phyloP scores from a whole-genome alignment of 2,113 vertebrate genomes.

The Azemiops feae region DNA sequence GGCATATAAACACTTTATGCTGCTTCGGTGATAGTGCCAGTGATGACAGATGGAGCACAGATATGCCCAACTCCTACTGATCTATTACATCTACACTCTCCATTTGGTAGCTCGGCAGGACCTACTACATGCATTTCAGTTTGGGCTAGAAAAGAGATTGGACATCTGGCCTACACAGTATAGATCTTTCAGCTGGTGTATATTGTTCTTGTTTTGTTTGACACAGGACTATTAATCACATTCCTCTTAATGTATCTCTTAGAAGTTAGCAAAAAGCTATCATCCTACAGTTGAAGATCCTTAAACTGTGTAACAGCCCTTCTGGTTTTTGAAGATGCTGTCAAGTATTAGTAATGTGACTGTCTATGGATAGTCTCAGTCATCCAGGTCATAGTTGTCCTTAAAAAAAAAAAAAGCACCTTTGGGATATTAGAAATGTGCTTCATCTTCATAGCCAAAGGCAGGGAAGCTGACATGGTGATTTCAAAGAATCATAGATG shows the following conservation, averaged over 20 bases:
- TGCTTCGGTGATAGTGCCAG: not conserved
- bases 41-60: not conserved
- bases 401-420: too few species aligned
- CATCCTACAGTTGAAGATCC: not conserved
- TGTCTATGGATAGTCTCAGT: too few species aligned
- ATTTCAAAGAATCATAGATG: not conserved
- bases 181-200: not conserved
- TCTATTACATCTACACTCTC: not conserved
- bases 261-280: not conserved
- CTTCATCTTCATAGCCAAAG: not conserved
- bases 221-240: not conserved
- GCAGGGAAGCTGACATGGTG: not conserved
- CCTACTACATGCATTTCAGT: not conserved
- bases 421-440: not conserved
- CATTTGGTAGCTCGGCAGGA: not conserved
- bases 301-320: not conserved
- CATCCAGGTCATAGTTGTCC: too few species aligned
- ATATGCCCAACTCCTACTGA: not conserved
- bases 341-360: not conserved
- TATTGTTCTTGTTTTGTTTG: not conserved
- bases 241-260: not conserved
- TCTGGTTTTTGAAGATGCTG: not conserved
- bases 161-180: not conserved
- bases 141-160: not conserved
- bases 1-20: not conserved